Percentiles rank a stretch among this genome's conserved stretches.
These are phyloP conservation scores for Buteo buteo DNA, from an alignment of 2,113 vertebrate genomes.

Conservation along the genomic window DNA sequence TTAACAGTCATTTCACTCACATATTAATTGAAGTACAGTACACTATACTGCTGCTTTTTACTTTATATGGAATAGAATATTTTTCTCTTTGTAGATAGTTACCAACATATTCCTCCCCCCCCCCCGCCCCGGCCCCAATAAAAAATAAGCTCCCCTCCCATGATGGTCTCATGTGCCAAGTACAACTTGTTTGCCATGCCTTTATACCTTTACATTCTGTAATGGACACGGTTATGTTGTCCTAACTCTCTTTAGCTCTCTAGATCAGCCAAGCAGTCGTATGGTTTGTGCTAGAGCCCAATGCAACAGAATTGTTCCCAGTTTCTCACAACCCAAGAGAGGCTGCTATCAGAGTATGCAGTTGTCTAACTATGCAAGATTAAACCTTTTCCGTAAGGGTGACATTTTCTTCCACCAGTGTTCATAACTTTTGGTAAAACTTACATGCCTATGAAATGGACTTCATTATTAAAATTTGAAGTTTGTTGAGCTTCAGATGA, in stretches of 20 bases:
- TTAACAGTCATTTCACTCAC: neutral
- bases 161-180: neutral
- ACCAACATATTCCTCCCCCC: neutral
- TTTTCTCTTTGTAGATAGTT: neutral
- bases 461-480: neutral
- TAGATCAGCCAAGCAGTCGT: neutral
- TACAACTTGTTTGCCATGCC: neutral
- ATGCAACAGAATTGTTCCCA: neutral
- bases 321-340: neutral
- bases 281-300: neutral
- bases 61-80: neutral
- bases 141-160: neutral
- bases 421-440: neutral
- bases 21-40: neutral
- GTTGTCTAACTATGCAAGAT: neutral
- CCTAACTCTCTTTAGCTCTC: neutral
- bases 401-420: neutral
- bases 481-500: neutral
- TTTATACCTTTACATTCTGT: neutral
- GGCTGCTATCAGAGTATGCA: neutral
- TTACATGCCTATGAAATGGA: neutral
- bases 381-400: neutral
- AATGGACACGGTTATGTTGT: neutral
- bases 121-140: neutral
- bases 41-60: neutral